Evolutionary conservation across 2,888 invertebrate species (phyloP).

Genomic region (Carpatolechia fugitivella): DNA sequence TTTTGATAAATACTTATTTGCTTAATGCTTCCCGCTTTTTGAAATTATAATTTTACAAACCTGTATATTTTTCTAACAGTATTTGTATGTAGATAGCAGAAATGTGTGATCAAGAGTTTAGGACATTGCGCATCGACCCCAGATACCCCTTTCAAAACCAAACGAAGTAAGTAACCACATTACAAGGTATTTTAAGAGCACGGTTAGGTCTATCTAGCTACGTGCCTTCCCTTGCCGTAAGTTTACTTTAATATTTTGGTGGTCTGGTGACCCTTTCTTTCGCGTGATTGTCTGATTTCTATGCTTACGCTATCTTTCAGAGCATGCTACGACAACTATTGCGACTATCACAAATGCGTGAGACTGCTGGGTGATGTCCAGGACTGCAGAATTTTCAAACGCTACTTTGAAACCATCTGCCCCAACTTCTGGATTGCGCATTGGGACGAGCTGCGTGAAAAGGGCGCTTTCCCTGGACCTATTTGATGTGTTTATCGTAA

Average conservation of each 20-base stretch:
- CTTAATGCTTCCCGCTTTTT: background rate
- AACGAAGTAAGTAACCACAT: conserved; percentile 58
- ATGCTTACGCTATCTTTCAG: conserved; percentile 31
- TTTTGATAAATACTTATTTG: background rate
- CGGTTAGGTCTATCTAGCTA: no score
- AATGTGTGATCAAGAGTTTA: conserved; percentile 70
- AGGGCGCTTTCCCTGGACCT: conserved; percentile 64
- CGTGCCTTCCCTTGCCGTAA: background rate
- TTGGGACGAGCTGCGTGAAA: conserved; percentile 64
- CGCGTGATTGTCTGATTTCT: no score
- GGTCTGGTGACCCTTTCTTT: no score
- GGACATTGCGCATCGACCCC: conserved; percentile 64
- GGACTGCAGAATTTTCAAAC: conserved; percentile 69
- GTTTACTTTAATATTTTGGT: background rate
- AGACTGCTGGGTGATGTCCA: conserved; percentile 61
- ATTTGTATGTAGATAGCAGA: conserved; percentile 22
- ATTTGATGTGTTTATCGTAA: background rate
- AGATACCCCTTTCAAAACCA: conserved; percentile 66
- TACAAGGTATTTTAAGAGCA: no score
- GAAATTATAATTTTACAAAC: background rate
- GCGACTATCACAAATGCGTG: conserved; percentile 62
- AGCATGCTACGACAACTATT: conserved; percentile 70
- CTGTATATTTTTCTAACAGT: background rate
- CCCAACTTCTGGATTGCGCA: conserved; percentile 67
- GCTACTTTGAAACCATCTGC: conserved; percentile 70